phyloP scores from a whole-genome alignment of 2,797 vertebrate genomes.

The Coreius guichenoti region DNA sequence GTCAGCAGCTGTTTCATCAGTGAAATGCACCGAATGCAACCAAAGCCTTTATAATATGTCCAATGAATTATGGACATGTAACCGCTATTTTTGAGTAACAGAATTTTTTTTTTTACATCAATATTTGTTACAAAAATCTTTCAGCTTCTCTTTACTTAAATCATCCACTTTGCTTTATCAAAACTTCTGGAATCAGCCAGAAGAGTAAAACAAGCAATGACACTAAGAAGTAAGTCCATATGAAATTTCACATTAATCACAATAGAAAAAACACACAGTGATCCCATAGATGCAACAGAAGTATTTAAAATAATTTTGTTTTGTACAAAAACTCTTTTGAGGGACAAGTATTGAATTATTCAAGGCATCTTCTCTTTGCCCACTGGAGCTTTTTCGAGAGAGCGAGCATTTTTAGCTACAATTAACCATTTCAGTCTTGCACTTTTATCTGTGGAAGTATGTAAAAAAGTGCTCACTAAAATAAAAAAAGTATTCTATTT shows the following conservation, averaged over 20 bases:
- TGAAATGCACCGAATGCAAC: constrained; percentile 67
- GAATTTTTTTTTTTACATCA: constrained; percentile 34
- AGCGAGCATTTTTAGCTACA: constrained; percentile 22
- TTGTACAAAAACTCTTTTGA: constrained; percentile 42
- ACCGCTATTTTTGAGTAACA: constrained; percentile 31
- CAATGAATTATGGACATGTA: constrained; percentile 51
- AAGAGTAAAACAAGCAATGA: constrained; percentile 34
- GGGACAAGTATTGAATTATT: constrained; percentile 44
- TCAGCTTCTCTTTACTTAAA: constrained; percentile 40
- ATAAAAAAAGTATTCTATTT: constrained; percentile 60
- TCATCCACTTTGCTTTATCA: constrained; percentile 46
- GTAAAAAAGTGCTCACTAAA: constrained; percentile 57
- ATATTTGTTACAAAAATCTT: constrained; percentile 54
- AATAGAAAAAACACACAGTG: constrained; percentile 54
- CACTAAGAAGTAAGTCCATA: constrained; percentile 43
- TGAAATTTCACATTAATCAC: constrained; percentile 54
- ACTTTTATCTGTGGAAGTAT: constrained; percentile 45
- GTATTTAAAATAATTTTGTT: constrained; percentile 39
- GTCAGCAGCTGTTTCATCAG: constrained; percentile 63
- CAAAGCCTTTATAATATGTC: constrained; percentile 57
- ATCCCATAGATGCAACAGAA: constrained; percentile 57
- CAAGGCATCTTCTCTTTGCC: constrained; percentile 60
- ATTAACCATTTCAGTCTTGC: constrained; percentile 45
- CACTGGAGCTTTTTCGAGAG: constrained; percentile 42
- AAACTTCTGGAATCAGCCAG: constrained; percentile 50